Evolutionary conservation across 37 sponge, comb jelly and placozoan species (phyloP).

Genomic region (Tethya wilhelma): DNA sequence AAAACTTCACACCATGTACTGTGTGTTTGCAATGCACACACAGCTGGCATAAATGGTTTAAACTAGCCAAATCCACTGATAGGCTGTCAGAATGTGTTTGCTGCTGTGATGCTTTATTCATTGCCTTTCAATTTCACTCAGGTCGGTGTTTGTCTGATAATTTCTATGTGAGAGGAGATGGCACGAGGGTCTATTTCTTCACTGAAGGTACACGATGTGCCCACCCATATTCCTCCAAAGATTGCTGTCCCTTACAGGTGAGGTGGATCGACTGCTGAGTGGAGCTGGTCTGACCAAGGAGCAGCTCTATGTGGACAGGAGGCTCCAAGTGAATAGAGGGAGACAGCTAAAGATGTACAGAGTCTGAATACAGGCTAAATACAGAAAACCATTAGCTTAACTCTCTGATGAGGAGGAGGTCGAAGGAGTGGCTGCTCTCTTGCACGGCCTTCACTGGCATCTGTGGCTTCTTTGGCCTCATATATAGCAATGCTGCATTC

Average conservation of each 20-base stretch:
- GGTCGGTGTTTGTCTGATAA: constrained; percentile 81
- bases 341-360: constrained; percentile 95
- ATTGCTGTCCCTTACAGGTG: too few species aligned
- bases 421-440: too few species aligned
- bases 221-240: neutral
- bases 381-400: constrained; percentile 58
- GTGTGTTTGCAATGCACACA: neutral
- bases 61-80: neutral
- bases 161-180: constrained; percentile 96
- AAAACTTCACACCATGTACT: neutral
- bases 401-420: too few species aligned
- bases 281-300: constrained; percentile 73
- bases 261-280: constrained; percentile 71
- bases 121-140: too few species aligned
- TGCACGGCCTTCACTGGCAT: too few species aligned
- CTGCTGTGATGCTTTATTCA: too few species aligned
- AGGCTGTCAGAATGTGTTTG: neutral
- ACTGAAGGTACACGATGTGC: constrained; percentile 66
- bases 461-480: neutral
- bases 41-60: neutral
- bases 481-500: constrained; percentile 8
- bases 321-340: constrained; percentile 95
- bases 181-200: constrained; percentile 94
- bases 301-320: constrained; percentile 86
- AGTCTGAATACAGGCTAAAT: constrained; percentile 97